These are phyloP conservation scores for Coreius guichenoti DNA, from an alignment of 2,797 vertebrate genomes.

Conservation along the genomic window DNA sequence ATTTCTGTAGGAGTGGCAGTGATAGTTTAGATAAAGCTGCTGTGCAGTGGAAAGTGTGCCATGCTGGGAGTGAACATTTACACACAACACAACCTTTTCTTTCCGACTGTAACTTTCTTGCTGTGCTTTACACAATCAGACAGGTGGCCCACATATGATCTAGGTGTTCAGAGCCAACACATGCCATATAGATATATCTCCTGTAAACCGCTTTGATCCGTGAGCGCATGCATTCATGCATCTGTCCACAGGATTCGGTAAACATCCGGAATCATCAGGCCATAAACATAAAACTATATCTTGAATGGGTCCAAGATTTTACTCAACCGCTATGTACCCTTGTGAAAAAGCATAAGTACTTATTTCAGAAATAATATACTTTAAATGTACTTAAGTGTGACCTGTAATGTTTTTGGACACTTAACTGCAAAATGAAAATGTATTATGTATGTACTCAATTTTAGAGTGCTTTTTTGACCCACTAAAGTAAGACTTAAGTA, in stretches of 20 bases:
- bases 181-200: conserved; percentile 26
- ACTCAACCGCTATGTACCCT: neutral
- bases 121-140: conserved; percentile 33
- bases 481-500: neutral
- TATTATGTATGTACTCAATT: neutral
- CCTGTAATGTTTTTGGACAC: neutral
- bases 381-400: neutral
- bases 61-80: conserved; percentile 55
- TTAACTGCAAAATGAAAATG: neutral
- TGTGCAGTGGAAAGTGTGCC: conserved; percentile 67
- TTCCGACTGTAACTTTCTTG: conserved; percentile 30
- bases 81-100: conserved; percentile 46
- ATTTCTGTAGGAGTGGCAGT: conserved; percentile 62
- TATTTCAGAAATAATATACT: neutral
- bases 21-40: conserved; percentile 59
- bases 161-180: neutral
- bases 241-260: neutral
- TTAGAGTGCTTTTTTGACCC: neutral
- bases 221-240: neutral
- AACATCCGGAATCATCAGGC: neutral
- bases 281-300: neutral
- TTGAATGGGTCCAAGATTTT: neutral
- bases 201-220: conserved; percentile 51
- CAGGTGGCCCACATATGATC: conserved; percentile 33
- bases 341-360: neutral